Conservation (phyloP, 2,888 invertebrate species). For the Pardosa pseudoannulata region DNA sequence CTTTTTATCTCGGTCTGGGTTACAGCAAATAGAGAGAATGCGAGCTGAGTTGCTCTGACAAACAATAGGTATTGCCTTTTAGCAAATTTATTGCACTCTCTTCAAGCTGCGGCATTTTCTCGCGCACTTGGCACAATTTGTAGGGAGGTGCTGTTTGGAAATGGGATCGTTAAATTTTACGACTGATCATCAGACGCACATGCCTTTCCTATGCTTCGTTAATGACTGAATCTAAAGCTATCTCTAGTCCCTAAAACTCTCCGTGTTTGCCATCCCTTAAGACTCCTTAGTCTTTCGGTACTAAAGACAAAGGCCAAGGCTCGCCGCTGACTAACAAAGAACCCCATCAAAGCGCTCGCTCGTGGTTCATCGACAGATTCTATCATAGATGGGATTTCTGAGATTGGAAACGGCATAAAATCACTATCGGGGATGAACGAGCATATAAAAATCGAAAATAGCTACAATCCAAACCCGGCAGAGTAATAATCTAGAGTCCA, state of each 20-base stretch:
- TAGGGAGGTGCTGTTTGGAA: slow-evolving; percentile 36
- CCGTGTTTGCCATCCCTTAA: slow-evolving; percentile 36
- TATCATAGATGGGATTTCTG: slow-evolving; percentile 33
- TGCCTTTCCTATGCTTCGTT: slow-evolving; percentile 56
- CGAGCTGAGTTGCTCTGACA: background rate
- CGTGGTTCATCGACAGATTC: slow-evolving; percentile 37
- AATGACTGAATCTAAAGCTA: slow-evolving; percentile 60
- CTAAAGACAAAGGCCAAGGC: slow-evolving; percentile 27
- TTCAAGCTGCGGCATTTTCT: slow-evolving; percentile 39
- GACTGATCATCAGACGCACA: slow-evolving; percentile 64
- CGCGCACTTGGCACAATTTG: slow-evolving; percentile 60
- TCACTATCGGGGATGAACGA: slow-evolving; percentile 42
- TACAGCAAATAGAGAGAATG: no score
- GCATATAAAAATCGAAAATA: slow-evolving; percentile 49
- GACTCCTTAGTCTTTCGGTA: slow-evolving; percentile 35
- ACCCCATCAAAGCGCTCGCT: slow-evolving; percentile 49
- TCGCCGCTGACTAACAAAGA: slow-evolving; percentile 53
- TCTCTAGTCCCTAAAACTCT: slow-evolving; percentile 36
- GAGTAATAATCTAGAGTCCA: background rate
- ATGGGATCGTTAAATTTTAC: slow-evolving; percentile 68
- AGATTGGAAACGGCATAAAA: slow-evolving; percentile 68
- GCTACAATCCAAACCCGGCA: slow-evolving; percentile 7
- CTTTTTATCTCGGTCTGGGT: no score
- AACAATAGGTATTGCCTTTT: slow-evolving; percentile 56
- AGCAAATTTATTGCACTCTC: slow-evolving; percentile 55